phyloP scores from a whole-genome alignment of 2,888 invertebrate species.

The Tridacna crocea region DNA sequence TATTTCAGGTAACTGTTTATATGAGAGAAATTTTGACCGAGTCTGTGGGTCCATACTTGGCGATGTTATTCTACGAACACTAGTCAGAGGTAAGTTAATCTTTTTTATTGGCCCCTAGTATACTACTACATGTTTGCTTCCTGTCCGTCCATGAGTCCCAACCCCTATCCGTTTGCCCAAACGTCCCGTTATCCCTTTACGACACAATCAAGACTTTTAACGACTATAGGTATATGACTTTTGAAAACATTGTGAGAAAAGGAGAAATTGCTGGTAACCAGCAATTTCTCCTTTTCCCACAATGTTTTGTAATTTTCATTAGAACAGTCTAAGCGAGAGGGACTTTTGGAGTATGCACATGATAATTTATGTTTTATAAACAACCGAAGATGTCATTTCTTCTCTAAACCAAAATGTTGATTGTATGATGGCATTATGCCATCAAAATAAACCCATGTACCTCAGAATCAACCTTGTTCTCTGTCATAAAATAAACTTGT shows the following conservation, averaged over 20 bases:
- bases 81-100: conserved; percentile 83
- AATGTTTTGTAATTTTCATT: no score
- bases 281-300: background rate
- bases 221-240: background rate
- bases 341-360: no score
- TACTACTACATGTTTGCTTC: no score
- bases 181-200: background rate
- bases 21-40: conserved; percentile 71
- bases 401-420: no score
- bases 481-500: no score
- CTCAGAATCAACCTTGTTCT: no score
- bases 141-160: background rate
- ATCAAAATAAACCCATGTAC: no score
- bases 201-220: background rate
- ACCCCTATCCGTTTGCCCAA: background rate
- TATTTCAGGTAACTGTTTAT: conserved; percentile 76
- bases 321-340: no score
- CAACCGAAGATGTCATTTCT: no score
- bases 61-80: conserved; percentile 83
- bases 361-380: no score
- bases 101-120: background rate
- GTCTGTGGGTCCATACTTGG: conserved; percentile 83
- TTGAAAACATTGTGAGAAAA: background rate
- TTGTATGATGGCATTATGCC: no score
- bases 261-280: background rate